Evolutionary conservation across 2,113 vertebrate genomes (phyloP).

Genomic region (Equus przewalskii): DNA sequence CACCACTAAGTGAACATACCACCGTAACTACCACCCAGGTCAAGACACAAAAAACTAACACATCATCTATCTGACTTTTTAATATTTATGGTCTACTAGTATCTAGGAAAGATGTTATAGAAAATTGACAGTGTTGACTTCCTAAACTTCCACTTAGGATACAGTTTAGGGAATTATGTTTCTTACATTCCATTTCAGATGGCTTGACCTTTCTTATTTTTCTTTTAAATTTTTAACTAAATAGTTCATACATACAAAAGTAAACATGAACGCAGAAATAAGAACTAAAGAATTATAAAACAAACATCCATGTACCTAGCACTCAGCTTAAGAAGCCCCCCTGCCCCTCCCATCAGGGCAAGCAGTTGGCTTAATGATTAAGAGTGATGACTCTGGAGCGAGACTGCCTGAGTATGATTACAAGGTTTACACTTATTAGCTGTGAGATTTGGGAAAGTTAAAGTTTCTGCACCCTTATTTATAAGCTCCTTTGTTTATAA

Average conservation of each 20-base stretch:
- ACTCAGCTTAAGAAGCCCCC: not conserved
- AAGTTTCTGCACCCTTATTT: slow-evolving; percentile 17
- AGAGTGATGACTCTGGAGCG: not conserved
- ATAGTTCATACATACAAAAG: slow-evolving; percentile 6
- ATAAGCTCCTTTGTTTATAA: slow-evolving; percentile 21
- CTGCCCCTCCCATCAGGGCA: not conserved
- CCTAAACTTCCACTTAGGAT: slow-evolving; percentile 32
- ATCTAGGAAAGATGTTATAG: not conserved
- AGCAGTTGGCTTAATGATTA: not conserved
- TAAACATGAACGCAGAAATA: not conserved
- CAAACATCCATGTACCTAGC: not conserved
- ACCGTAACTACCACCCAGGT: not conserved
- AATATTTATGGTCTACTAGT: not conserved
- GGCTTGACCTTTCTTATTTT: not conserved
- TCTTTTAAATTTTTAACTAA: slow-evolving; percentile 23
- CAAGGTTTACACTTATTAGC: not conserved
- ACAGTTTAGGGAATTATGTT: not conserved
- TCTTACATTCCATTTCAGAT: slow-evolving; percentile 12
- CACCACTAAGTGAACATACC: not conserved
- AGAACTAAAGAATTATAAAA: slow-evolving; percentile 39
- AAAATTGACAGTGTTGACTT: slow-evolving; percentile 21
- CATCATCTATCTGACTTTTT: not conserved
- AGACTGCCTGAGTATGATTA: not conserved
- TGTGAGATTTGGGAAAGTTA: not conserved
- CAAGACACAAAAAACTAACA: not conserved